Evolutionary conservation across 2,888 invertebrate species (phyloP), one percentile per base, ranked within the genome.

Genomic region (Andrena bicolor): DNA sequence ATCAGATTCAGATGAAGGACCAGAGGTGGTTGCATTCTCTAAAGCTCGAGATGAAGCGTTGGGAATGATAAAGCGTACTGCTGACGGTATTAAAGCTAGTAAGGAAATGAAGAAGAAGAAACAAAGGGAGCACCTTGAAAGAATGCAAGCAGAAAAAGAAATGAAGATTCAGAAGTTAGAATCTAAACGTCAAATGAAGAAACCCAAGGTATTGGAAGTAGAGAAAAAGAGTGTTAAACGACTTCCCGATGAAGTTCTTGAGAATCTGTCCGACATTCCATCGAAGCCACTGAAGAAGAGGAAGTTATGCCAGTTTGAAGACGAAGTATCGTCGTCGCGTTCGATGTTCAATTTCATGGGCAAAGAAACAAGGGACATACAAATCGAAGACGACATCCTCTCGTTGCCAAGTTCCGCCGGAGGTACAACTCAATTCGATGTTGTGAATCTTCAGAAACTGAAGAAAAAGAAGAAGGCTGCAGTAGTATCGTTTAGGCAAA

Each of bases 341-440:
- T 80, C 76, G 0, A 88, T 83, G 83, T 86, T 87, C n/a, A 72
- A 75, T 56, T 75, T 74, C 2, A 35, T 51, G 32, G 6, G 7
- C 8, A 64, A 41, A 20, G 30, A 30, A 7, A 48, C 6, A 10
- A 63, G 35, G 2, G 35, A 51, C 32, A 26, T 64, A 2, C 32
- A 80, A 1, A 74, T 86, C 0, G 82, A 85, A 4, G 75, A 85
- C 0, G 86, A 76, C 6, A 88, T 73, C n/a, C 74, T 87, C 30
- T 51, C 85, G 0, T 76, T 89, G 41, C 41, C 41, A 0, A 92
- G 91, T 76, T 77, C 80, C 2, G 74, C 70, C 13, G 93, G 92
- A 63, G 87, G 91, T 53, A 93, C 92, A 3, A 92, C 93, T 0
- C 68, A 90, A 30, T 93, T 93, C 61, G 69, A 76, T 7, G 89